Evolutionary conservation across 2,888 invertebrate species (phyloP), one percentile per base, ranked within the genome.

Genomic region (Aelia acuminata): DNA sequence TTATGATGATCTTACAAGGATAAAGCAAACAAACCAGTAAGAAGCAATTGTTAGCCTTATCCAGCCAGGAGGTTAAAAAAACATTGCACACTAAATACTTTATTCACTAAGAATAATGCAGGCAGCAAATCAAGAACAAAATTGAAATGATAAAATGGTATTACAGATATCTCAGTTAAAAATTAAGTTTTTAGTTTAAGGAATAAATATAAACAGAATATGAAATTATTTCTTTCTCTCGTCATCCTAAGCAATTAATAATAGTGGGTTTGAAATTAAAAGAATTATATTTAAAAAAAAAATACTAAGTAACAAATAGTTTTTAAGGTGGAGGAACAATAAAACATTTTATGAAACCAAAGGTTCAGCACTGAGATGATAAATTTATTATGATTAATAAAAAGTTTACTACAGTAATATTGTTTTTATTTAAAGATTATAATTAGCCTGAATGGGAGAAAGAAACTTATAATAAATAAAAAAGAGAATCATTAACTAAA

Each of bases 61-160:
- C 89, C 89, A 89, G 89, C 89, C 89, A 89, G 88, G 89, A 88
- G 87, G 84, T 88, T 87, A 88, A 43, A 75, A 88, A 75, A 88
- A 87, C 48, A 89, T 63, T n/a, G 86, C 85, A 87, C 88, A 49
- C 84, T 85, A 88, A 75, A 63, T 85, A 48, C 48, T 22, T n/a
- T 20, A 63, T 43, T 84, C 47, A 63, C 88, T 53, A 88, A 84
- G 63, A 63, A 57, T 10, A 87, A 89, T 89, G 89, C 89, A 89
- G 87, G 89, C 89, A 89, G 87, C 53, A 84, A 84, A 53, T 50
- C 20, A 88, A 88, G 43, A 43, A 87, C 35, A 63, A 57, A 53
- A 84, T 31, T 47, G 84, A 84, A 53, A 50, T 88, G 49, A 39
- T 31, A 20, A 49, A 49, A 84, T 49, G 31, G 49, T 35, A 84